These are phyloP conservation scores for Leucoraja erinaceus DNA, from an alignment of 2,113 vertebrate genomes.

Conservation along the genomic window DNA sequence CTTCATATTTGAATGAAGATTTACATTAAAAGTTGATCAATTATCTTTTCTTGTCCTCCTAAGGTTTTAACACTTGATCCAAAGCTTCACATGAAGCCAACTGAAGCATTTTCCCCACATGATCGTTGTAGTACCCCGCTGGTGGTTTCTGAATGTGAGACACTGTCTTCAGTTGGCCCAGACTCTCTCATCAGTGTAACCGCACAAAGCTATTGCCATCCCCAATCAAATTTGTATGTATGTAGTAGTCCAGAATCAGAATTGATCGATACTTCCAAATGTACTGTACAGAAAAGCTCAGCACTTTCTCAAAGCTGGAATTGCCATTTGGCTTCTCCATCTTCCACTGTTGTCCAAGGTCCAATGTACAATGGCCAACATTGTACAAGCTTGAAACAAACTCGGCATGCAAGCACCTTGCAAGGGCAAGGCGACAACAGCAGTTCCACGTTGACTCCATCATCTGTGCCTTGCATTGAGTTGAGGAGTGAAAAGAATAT, in stretches of 20 bases:
- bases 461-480: constrained; percentile 46
- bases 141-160: constrained; percentile 45
- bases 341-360: constrained; percentile 31
- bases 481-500: constrained; percentile 50
- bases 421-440: constrained; percentile 64
- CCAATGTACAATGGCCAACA: neutral
- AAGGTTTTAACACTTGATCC: constrained; percentile 74
- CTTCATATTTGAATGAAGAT: neutral
- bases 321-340: constrained; percentile 43
- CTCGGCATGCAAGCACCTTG: constrained; percentile 46
- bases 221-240: constrained; percentile 65
- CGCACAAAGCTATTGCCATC: constrained; percentile 59
- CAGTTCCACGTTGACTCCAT: constrained; percentile 55
- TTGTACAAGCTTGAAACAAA: constrained; percentile 46
- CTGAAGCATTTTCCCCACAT: constrained; percentile 53
- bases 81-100: constrained; percentile 61
- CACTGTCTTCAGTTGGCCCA: constrained; percentile 59
- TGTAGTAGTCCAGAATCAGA: constrained; percentile 57
- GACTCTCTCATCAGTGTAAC: constrained; percentile 67
- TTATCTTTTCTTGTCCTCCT: constrained; percentile 42
- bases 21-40: neutral
- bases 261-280: constrained; percentile 48
- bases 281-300: constrained; percentile 45
- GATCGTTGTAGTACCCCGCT: constrained; percentile 55
- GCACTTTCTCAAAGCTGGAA: constrained; percentile 48